Evolutionary conservation across 2,797 vertebrate species (phyloP).

Genomic region (Neosilurus mollespiculum): DNA sequence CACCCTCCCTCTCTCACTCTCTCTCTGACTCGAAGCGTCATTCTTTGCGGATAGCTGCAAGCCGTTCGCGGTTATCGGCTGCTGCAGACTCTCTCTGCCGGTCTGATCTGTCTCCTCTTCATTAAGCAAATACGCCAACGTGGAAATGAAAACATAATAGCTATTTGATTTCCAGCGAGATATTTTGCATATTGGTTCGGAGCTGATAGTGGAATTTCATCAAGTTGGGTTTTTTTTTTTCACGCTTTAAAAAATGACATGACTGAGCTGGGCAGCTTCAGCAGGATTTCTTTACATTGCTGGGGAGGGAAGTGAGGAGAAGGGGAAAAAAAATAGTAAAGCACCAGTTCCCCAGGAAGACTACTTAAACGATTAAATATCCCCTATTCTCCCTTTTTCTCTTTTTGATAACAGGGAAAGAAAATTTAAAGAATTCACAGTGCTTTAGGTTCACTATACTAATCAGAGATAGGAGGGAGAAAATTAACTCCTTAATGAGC

Average conservation of each 20-base stretch:
- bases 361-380: conserved; percentile 82
- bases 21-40: conserved; percentile 78
- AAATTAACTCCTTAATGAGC: conserved; percentile 81
- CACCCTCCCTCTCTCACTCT: conserved; percentile 37
- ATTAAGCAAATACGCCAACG: conserved; percentile 99
- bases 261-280: conserved; percentile 83
- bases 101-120: conserved; percentile 98
- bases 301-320: conserved; percentile 68
- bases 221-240: conserved; percentile 88
- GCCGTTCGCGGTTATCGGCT: conserved; percentile 92
- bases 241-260: conserved; percentile 94
- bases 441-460: conserved; percentile 75
- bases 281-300: conserved; percentile 81
- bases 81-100: conserved; percentile 89
- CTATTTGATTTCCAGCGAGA: conserved; percentile 99
- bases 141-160: conserved; percentile 99
- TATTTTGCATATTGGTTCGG: conserved; percentile 99
- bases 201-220: conserved; percentile 99
- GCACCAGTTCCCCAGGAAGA: conserved; percentile 77
- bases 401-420: conserved; percentile 73
- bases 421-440: conserved; percentile 80
- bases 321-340: conserved; percentile 57
- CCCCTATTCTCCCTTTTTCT: conserved; percentile 72
- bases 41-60: conserved; percentile 87
- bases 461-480: conserved; percentile 73